Evolutionary conservation across 1,140 invertebrate genomes (phyloP), one percentile per base, ranked within the genome.

Genomic region (Lepidostoma basale): DNA sequence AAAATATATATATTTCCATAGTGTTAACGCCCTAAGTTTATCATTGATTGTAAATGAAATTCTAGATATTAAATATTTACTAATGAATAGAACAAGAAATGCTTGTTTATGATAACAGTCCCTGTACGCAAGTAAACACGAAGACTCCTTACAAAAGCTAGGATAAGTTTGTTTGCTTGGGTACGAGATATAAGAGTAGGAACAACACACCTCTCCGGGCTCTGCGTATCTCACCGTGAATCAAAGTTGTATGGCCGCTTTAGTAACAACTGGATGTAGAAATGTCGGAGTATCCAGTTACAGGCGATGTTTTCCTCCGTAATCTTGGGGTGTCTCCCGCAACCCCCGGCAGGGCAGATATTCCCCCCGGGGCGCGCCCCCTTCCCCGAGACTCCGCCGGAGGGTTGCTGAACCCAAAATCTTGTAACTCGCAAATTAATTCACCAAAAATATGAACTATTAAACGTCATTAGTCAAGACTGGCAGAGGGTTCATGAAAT

Each of bases 381-480:
- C 59, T 28, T 42, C 47, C 66, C 10, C 36, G 25, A 36, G 59
- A 33, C 63, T 10, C 26, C 42, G 1, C 23, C 52, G 62, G 47
- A 56, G 67, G 66, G 52, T 30, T 52, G 42, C 65, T 62, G 39
- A 65, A 62, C 56, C 70, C 39, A 67, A 72, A 72, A 72, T 72
- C 70, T 72, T 72, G 70, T 72, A 72, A 68, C 70, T 72, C 62
- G 70, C 66, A 72, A 72, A 72, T 72, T 72, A 72, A 72, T 72
- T 72, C 70, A 62, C 70, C 70, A 72, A 73, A 73, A 73, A 73
- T 73, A 73, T 73, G 71, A 73, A 73, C 71, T 73, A 73, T 73
- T 73, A 73, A 73, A 73, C 71, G 71, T 73, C 71, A 73, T 73
- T 73, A 73, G 71, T 73, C 71, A 69, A 67, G 67, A 65, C 56